These are phyloP conservation scores for Dallia pectoralis DNA, from an alignment of 2,797 vertebrate species.

Conservation along the genomic window DNA sequence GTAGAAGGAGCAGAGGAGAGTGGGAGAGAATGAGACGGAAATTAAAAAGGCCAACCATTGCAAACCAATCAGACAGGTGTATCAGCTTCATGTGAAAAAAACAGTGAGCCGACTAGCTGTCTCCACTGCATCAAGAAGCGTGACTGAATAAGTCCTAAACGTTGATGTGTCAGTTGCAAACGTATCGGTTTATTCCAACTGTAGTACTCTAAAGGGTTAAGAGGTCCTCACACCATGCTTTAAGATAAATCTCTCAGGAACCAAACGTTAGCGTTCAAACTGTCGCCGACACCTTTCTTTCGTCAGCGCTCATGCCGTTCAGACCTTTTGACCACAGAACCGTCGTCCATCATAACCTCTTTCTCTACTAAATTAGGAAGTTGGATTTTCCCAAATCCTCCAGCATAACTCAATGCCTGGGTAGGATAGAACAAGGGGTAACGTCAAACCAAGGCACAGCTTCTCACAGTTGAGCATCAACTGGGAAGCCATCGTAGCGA, in stretches of 20 bases:
- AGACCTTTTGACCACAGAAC: constrained; percentile 94
- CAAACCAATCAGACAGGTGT: neutral
- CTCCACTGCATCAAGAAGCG: neutral
- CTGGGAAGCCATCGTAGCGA: no score
- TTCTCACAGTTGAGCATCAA: no score
- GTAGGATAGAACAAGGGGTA: constrained; percentile 36
- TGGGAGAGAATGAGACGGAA: neutral
- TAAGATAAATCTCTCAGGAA: neutral
- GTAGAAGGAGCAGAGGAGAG: neutral
- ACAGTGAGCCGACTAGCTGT: neutral
- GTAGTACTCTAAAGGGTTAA: neutral
- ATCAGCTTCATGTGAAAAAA: neutral
- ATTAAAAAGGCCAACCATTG: neutral
- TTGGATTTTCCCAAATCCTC: constrained; percentile 80
- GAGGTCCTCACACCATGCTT: constrained; percentile 8
- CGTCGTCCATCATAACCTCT: constrained; percentile 85
- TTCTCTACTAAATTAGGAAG: constrained; percentile 87
- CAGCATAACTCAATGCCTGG: constrained; percentile 89
- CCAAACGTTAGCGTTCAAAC: neutral
- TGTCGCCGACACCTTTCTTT: neutral
- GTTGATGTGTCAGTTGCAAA: neutral
- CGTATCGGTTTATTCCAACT: neutral
- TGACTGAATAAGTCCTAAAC: neutral
- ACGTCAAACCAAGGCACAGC: constrained; percentile 31
- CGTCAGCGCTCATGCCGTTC: constrained; percentile 66